Percentiles rank a stretch among this genome's conserved stretches.
phyloP scores from a whole-genome alignment of 2,888 invertebrate species.

The Isoperla grammatica region DNA sequence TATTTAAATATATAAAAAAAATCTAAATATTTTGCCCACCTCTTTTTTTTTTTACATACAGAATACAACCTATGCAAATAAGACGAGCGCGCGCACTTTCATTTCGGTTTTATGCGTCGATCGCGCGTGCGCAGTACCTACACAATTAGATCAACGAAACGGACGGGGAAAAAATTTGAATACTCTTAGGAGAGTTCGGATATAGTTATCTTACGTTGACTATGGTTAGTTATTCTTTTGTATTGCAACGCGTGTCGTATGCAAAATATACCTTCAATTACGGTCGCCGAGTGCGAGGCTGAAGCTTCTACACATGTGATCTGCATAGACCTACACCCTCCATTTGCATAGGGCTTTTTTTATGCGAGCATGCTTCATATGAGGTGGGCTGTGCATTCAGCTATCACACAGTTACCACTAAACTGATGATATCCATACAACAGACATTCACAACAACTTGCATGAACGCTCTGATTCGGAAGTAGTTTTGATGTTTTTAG shows the following conservation, averaged over 20 bases:
- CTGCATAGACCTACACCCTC: conserved; percentile 1
- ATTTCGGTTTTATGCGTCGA: not conserved
- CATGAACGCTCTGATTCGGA: too few species aligned
- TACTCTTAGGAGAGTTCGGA: not conserved
- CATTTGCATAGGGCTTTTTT: not conserved
- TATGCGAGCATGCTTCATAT: not conserved
- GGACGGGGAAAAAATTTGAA: too few species aligned
- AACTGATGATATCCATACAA: too few species aligned
- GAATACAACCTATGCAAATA: conserved; percentile 6
- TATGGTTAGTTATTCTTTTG: not conserved
- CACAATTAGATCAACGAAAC: too few species aligned
- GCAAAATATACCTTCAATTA: conserved; percentile 8
- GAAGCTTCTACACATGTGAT: not conserved
- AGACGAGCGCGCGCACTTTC: too few species aligned
- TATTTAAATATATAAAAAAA: conserved; percentile 3
- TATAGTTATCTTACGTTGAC: conserved; percentile 1
- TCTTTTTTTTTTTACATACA: not conserved
- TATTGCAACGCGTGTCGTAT: not conserved
- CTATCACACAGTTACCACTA: too few species aligned
- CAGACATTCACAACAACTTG: too few species aligned
- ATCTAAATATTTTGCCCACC: too few species aligned
- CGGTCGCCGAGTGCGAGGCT: not conserved
- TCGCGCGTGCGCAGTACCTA: too few species aligned
- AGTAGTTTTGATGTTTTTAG: too few species aligned
- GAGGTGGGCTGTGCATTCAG: too few species aligned